Evolutionary conservation across 2,888 invertebrate genomes (phyloP), one percentile per base, ranked within the genome.

Genomic region (Scaptomyza cyrtandrae): DNA sequence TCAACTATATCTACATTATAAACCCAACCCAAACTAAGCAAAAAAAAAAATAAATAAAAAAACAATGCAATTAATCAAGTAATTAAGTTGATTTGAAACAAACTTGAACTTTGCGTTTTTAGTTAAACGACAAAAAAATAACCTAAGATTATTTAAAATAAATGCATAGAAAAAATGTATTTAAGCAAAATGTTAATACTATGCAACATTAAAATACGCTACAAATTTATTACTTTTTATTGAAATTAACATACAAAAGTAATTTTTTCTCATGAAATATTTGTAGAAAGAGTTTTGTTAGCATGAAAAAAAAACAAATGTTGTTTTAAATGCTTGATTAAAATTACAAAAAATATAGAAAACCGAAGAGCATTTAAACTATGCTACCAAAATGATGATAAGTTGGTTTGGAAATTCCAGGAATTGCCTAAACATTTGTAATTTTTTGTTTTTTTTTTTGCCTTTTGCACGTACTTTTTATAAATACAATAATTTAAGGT

Each of bases 51-150:
- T n/a, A n/a, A 1, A 13, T 0, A n/a, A 37, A 2, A n/a, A 5
- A n/a, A 37, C 13, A 39, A 14, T 41, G 16, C 10, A 9, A 41
- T 41, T 41, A 43, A 53, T 64, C 53, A 53, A 57, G 52, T 48
- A 43, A 49, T 57, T 44, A 44, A 19, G 46, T 29, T 54, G 35
- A 53, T 44, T 44, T 27, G 19, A 6, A 14, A n/a, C 37, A 57
- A 53, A 53, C 65, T 64, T 67, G 65, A 67, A 64, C 66, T 57
- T 57, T 57, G 65, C 10, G 39, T 16, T 9, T 43, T 35, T 11
- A 16, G 33, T 41, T 11, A 24, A 35, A 35, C 35, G 43, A 1
- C 27, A 33, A 49, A 49, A 45, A 37, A 43, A 27, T 11, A 19
- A 24, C 9, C 14, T 2, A 13, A 19, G 11, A 48, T 27, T 41